Evolutionary conservation across 2,113 vertebrate genomes (phyloP), one percentile per base, ranked within the genome.

Genomic region (Syrmaticus mikado): DNA sequence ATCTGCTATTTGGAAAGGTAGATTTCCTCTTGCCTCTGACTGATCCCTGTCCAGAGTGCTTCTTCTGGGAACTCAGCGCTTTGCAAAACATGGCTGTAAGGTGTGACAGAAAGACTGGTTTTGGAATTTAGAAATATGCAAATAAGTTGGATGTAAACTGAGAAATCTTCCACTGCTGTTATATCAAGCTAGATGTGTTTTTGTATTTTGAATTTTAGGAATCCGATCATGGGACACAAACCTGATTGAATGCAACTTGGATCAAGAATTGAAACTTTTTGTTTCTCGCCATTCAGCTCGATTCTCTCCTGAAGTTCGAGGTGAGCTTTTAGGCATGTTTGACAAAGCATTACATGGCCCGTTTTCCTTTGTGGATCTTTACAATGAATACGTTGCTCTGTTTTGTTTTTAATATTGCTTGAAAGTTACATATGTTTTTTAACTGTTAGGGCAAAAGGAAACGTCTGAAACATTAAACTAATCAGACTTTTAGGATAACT

Each of bases 161-260:
- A 80, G n/a, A 14, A 90, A 55, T 48, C 36, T 3, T 75, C 1
- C 30, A 65, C 6, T 66, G 41, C 6, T 87, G 1, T 2, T 55
- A 3, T 85, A 24, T 82, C 41, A 85, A 91, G 12, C 64, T 58
- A 21, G 32, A 34, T 78, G 10, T 94, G 27, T 73, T 73, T 90
- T 88, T 93, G 25, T 91, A 5, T 94, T 70, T 95, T 94, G 64
- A 87, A 95, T 97, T 96, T 36, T 92, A 99, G 99, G 99, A 87
- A 99, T 99, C 90, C 99, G 99, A 74, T 99, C 99, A 92, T 99
- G 99, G 99, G 99, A 99, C 97, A 98, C 99, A 93, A 99, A 98
- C 95, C 97, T 99, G 70, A 97, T 99, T 4, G 98, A 99, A 94
- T 99, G 99, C 97, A 99, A 99, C 97, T 96, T 99, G 98, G 99